Base-by-base conservation (phyloP, 2,888 invertebrate genomes). In the Stramonita haemastoma region DNA sequence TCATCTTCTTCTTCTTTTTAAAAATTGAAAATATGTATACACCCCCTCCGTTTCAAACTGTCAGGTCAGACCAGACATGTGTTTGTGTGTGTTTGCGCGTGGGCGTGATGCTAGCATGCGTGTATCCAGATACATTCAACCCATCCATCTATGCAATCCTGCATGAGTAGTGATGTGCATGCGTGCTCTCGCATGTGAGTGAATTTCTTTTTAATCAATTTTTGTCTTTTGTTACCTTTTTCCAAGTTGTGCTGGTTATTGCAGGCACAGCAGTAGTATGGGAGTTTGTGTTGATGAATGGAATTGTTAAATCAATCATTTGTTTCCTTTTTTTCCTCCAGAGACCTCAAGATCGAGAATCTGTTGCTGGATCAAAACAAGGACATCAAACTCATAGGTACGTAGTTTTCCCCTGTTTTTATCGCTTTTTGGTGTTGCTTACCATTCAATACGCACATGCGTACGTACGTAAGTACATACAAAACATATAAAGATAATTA, bases 261-360 rank as follows among this genome's bases (percentile, higher is more conserved):
- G 46, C 46, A 46, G 46, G 46, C 46, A 46, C 46, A 46, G 4
- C 46, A 5, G 46, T 46, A 46, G 46, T 2, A 46, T 46, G 46
- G 46, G 46, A 46, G 46, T 8, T 46, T 46, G 46, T 46, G 46
- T 46, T 46, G 46, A 46, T 46, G 46, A 46, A 46, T 46, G 46
- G 46, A 46, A 46, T 46, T 46, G 46, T 46, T 46, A 46, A 46
- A 46, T 2, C 46, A 46, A 46, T 46, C 46, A 46, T 46, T 2
- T 46, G 8, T 46, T 46, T 46, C 2, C 34, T 17, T 87, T 34
- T 90, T 79, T 70, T 87, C 87, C 94, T 94, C 81, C 93, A 95
- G 96, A 91, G 96, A 96, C 90, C 91, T 96, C 79, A 96, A 96
- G 91, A 95, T 96, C n/a, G 96, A 96, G 92, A 96, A 96, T 90